Evolutionary conservation across 2,797 vertebrate genomes (phyloP).

Genomic region (Rhabdomys pumilio): DNA sequence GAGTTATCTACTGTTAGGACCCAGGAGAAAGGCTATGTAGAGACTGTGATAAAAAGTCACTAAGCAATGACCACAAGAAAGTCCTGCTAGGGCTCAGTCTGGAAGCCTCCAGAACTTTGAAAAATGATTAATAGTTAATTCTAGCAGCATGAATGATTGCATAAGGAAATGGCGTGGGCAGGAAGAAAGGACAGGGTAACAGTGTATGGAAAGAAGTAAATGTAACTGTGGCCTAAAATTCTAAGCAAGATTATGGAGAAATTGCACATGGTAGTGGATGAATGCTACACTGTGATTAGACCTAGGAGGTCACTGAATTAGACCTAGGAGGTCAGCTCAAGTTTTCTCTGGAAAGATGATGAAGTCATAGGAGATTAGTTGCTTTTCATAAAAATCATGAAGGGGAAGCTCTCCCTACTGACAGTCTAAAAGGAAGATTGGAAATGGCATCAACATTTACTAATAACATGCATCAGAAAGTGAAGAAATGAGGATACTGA

Average conservation of each 20-base stretch:
- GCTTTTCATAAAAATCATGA: conserved; percentile 18
- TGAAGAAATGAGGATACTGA: background rate
- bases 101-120: background rate
- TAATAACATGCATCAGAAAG: background rate
- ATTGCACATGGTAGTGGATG: background rate
- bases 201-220: background rate
- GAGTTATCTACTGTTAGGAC: background rate
- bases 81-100: background rate
- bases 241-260: background rate
- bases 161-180: background rate
- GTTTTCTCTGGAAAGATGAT: background rate
- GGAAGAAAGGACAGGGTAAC: background rate
- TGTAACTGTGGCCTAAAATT: background rate
- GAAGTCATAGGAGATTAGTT: background rate
- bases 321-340: background rate
- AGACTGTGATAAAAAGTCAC: background rate
- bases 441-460: background rate
- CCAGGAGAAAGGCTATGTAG: background rate
- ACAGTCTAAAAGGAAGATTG: background rate
- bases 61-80: background rate
- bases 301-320: background rate
- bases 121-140: background rate
- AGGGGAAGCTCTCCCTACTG: background rate
- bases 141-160: background rate
- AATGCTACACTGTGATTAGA: background rate